Base-by-base conservation (phyloP, 2,797 vertebrate genomes). In the Clarias pachynema region DNA sequence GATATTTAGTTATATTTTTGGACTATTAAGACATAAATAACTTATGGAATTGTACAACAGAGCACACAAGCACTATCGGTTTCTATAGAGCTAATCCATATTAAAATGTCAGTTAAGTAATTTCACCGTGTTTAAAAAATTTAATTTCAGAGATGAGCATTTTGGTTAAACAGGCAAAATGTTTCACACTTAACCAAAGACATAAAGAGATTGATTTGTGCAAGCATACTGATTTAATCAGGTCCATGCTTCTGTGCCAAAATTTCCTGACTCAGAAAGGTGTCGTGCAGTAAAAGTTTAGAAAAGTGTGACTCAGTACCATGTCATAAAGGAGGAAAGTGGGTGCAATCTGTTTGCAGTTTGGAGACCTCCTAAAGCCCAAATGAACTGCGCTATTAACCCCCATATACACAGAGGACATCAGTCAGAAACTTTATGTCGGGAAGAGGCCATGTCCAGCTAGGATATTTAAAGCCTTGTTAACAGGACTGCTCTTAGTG, bases 281-380 rank as follows among this genome's bases (percentile, higher is more conserved):
- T 83, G 75, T 15, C 16, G 60, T 44, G 29, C 34, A 81, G 34
- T 79, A 57, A 57, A 56, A 59, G 80, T 83, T 75, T 3, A 57
- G 66, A 60, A 59, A 53, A 69, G 20, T 72, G 49, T 94, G 92
- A 94, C 87, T 94, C 93, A 90, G 4, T 8, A 70, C 20, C 20
- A 18, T 0, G 18, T 92, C 92, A 91, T 86, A 82, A 70, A 84
- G 80, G 92, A 92, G 90, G 89, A 92, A 92, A 91, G 89, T 90
- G 87, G 86, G 63, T 2, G 85, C 70, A 69, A 87, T 87, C 92
- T 93, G 93, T 89, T 92, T 92, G 92, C 82, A 89, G 87, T 93
- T 92, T 93, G n/a, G 57, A 83, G 89, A 85, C 88, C 84, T 31
- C 88, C 87, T 79, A 82, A 88, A 65, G 84, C 86, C 88, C 86